Percentiles rank a stretch among this genome's conserved stretches.
Evolutionary conservation across 2,797 vertebrate genomes (phyloP).

Genomic region (Delichon dasypus): DNA sequence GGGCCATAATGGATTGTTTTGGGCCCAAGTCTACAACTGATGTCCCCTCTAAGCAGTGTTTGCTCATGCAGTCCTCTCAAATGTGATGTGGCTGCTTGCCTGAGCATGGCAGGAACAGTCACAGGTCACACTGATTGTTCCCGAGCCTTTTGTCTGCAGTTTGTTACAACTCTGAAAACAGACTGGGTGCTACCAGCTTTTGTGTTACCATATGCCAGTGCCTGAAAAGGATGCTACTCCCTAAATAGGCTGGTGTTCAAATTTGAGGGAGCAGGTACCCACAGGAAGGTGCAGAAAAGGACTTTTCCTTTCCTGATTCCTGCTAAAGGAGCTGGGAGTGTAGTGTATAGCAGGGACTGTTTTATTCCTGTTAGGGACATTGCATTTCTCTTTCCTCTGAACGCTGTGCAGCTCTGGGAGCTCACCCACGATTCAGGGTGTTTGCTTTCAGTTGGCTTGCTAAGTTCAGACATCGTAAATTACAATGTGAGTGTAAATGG

Average conservation of each 20-base stretch:
- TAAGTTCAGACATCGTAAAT: background rate
- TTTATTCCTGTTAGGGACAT: background rate
- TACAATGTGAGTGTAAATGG: background rate
- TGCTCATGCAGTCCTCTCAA: background rate
- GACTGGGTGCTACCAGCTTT: background rate
- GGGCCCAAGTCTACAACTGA: background rate
- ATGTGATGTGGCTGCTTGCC: background rate
- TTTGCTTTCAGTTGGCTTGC: background rate
- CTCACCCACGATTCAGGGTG: background rate
- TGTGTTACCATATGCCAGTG: background rate
- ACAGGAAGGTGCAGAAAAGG: background rate
- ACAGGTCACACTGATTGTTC: background rate
- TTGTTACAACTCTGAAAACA: background rate
- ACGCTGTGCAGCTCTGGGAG: fast-evolving
- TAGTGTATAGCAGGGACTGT: background rate
- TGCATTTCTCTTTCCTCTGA: background rate
- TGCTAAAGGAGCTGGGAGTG: background rate
- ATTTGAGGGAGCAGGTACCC: background rate
- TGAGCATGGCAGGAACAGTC: background rate
- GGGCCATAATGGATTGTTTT: background rate
- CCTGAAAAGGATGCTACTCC: background rate
- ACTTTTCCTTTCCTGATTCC: background rate
- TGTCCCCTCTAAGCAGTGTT: background rate
- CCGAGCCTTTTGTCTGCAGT: background rate
- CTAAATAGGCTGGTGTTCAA: background rate